phyloP scores from a whole-genome alignment of 2,797 vertebrate species.

The Poeciliopsis turneri region DNA sequence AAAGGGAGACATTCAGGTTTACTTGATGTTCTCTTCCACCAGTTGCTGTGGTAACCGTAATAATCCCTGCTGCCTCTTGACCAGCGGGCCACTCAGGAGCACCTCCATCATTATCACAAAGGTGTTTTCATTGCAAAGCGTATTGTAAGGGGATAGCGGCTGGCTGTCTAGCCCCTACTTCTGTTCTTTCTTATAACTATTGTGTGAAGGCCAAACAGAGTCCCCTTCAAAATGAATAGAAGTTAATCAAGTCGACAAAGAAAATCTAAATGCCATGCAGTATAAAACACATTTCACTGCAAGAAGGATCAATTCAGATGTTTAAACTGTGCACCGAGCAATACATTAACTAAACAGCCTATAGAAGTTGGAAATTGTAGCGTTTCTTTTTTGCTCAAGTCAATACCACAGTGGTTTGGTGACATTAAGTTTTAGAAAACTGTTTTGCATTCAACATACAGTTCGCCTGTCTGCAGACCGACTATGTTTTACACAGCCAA shows the following conservation, averaged over 20 bases:
- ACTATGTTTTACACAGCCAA: not conserved
- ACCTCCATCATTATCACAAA: constrained; percentile 58
- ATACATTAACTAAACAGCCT: not conserved
- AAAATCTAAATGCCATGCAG: constrained; percentile 37
- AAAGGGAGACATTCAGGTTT: constrained; percentile 43
- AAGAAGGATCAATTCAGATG: not conserved
- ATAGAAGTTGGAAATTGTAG: not conserved
- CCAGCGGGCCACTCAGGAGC: constrained; percentile 54
- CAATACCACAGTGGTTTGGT: not conserved
- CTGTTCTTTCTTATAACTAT: constrained; percentile 9
- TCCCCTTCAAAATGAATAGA: constrained; percentile 14
- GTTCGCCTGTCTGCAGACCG: not conserved
- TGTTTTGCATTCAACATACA: not conserved
- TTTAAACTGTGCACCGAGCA: not conserved
- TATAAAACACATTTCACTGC: not conserved
- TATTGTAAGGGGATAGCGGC: constrained; percentile 20
- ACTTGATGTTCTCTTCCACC: constrained; percentile 39
- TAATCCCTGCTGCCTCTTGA: constrained; percentile 60
- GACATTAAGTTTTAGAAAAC: not conserved
- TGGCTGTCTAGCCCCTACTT: constrained; percentile 10
- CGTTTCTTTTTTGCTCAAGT: not conserved
- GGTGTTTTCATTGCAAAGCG: constrained; percentile 49
- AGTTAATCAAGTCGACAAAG: constrained; percentile 17
- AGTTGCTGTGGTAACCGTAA: constrained; percentile 48
- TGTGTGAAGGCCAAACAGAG: constrained; percentile 14